Base-by-base conservation (phyloP, 2,113 vertebrate genomes). In the Opisthocomus hoazin region DNA sequence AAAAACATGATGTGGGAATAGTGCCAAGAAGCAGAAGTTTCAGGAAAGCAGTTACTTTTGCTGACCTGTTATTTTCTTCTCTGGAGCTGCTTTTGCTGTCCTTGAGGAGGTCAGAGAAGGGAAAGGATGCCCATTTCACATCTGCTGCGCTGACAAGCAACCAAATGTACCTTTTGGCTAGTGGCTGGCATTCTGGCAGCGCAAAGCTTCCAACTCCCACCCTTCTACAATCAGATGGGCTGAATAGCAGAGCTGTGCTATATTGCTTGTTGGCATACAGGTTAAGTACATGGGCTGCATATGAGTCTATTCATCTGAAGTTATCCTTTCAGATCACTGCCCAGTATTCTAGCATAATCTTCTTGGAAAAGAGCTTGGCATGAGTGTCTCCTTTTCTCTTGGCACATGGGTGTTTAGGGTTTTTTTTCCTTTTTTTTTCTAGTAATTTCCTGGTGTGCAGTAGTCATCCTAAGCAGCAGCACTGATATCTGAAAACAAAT, bases 141-240 rank as follows among this genome's bases (percentile, higher is more conserved):
- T 97, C 97, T 98, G 97, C 95, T 97, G 50, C 63, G 65, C 96
- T 97, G 97, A 96, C 93, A 97, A 96, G 95, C 85, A 91, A 97
- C 96, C 96, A 97, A 97, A 95, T 96, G 81, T 96, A 91, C 91
- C 87, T 75, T 93, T 97, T 96, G 95, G 94, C 95, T 95, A 57
- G 86, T 84, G 80, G 87, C 85, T 96, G 90, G 69, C 73, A 41
- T 80, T 93, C 81, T 92, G 84, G 93, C 96, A 95, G 93, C 6
- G 4, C 76, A 87, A 70, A 87, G 81, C 93, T 90, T 94, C 73
- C 73, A 91, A 9, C 73, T 94, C 92, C 91, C 60, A 93, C 65
- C 82, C 91, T 95, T 90, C 89, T 82, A 68, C 56, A 78, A 54
- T 91, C 71, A 89, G 89, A 92, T 90, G 87, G 94, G 75, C 90